phyloP scores from a whole-genome alignment of 2,113 vertebrate species.

The Antennarius striatus region DNA sequence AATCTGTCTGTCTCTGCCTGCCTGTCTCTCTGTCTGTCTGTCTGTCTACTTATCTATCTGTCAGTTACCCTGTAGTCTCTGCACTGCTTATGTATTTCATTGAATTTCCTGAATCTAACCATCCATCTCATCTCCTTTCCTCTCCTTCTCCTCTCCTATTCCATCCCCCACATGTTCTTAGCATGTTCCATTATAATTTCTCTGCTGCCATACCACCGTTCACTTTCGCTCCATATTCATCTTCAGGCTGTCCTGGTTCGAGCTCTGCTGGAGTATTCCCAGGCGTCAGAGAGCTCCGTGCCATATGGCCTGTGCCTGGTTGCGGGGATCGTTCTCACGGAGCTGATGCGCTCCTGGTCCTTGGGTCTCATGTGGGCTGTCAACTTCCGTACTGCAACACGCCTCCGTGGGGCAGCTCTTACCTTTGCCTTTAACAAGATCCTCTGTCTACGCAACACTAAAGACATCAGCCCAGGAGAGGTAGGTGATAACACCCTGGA shows the following conservation, averaged over 20 bases:
- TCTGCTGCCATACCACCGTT: background rate
- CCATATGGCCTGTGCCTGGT: constrained; percentile 78
- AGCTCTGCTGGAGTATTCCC: constrained; percentile 81
- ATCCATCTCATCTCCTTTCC: constrained; percentile 4
- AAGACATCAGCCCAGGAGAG: constrained; percentile 81
- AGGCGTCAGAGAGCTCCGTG: constrained; percentile 64
- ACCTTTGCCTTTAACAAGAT: constrained; percentile 82
- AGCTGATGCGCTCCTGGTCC: constrained; percentile 82
- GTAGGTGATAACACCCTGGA: constrained; percentile 59
- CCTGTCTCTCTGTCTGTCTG: no score
- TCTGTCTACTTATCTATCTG: constrained; percentile 1
- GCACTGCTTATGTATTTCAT: no score
- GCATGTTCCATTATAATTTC: background rate
- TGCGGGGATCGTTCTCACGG: constrained; percentile 77
- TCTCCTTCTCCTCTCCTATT: background rate
- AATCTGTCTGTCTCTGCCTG: no score
- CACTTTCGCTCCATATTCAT: background rate
- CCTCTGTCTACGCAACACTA: constrained; percentile 80
- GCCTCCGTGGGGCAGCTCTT: constrained; percentile 81
- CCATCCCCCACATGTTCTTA: background rate
- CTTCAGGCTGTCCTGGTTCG: constrained; percentile 79
- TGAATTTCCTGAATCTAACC: background rate
- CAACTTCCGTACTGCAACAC: constrained; percentile 83
- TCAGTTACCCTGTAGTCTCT: no score
- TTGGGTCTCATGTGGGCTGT: constrained; percentile 82